Evolutionary conservation across 2,888 invertebrate genomes (phyloP).

Genomic region (Caenorhabditis sp.): DNA sequence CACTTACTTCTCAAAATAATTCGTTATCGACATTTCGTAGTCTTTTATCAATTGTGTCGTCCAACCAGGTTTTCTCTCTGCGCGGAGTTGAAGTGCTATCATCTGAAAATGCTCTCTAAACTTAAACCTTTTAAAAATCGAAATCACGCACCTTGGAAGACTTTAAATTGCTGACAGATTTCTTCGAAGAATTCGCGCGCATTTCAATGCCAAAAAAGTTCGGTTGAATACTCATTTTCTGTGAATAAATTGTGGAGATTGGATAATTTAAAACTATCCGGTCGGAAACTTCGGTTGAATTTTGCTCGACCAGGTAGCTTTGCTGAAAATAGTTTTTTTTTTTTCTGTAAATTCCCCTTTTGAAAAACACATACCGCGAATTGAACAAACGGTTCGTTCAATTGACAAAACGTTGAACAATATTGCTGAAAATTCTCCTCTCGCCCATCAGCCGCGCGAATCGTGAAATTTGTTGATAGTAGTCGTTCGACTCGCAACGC

Average conservation of each 20-base stretch:
- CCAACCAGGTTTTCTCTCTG: conserved; percentile 65
- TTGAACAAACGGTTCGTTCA: conserved; percentile 67
- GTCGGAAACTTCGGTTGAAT: conserved; percentile 27
- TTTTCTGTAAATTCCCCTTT: background rate
- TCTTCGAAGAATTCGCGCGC: conserved; percentile 17
- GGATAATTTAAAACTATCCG: conserved; percentile 62
- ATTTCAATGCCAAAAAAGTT: conserved; percentile 67
- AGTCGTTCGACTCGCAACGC: conserved; percentile 54
- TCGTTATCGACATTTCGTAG: conserved; percentile 61
- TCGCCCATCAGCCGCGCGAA: too few relatives aligned
- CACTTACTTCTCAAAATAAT: conserved; percentile 60
- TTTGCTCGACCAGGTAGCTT: conserved; percentile 28
- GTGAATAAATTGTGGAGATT: conserved; percentile 58
- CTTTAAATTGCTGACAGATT: conserved; percentile 44
- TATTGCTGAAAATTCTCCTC: conserved; percentile 63
- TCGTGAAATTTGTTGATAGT: conserved; percentile 57
- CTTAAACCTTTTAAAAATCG: too few relatives aligned
- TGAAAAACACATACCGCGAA: conserved; percentile 50
- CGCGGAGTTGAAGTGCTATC: conserved; percentile 59
- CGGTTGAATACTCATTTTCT: conserved; percentile 62
- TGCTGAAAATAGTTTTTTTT: conserved; percentile 16
- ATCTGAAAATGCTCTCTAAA: too few relatives aligned
- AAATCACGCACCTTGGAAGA: conserved; percentile 34
- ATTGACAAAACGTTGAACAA: conserved; percentile 66
- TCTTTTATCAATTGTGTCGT: conserved; percentile 58